phyloP scores from a whole-genome alignment of 1,140 invertebrate species.

The Alviniconcha marisindica region DNA sequence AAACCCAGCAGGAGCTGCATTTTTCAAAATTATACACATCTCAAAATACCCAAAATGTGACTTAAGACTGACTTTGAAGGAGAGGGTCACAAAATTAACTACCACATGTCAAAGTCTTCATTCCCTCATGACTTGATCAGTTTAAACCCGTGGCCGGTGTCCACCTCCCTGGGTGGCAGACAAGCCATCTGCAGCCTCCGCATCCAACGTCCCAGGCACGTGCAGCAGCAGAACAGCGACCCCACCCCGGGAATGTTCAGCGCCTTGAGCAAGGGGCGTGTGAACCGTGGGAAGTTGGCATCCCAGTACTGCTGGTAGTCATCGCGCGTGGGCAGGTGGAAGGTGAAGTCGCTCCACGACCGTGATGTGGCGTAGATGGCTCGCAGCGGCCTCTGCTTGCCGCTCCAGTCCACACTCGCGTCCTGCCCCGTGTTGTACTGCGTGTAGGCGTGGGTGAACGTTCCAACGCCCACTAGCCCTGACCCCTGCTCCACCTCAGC shows the following conservation, averaged over 20 bases:
- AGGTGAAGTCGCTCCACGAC: slow-evolving; percentile 71
- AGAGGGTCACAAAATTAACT: background rate
- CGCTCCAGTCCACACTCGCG: slow-evolving; percentile 54
- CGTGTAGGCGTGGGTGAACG: slow-evolving; percentile 71
- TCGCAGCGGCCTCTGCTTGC: slow-evolving; percentile 52
- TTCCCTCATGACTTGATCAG: slow-evolving; percentile 56
- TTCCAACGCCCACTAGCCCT: slow-evolving; percentile 56
- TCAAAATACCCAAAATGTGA: background rate
- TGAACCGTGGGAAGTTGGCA: slow-evolving; percentile 65
- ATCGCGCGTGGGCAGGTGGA: slow-evolving; percentile 68
- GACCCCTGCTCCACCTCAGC: slow-evolving; percentile 48
- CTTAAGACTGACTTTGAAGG: background rate
- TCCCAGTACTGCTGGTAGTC: slow-evolving; percentile 71
- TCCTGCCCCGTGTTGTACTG: slow-evolving; percentile 66
- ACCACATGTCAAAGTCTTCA: no score
- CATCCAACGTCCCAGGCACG: slow-evolving; percentile 64
- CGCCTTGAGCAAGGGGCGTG: slow-evolving; percentile 65
- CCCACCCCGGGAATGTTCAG: slow-evolving; percentile 63
- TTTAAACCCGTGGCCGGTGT: slow-evolving; percentile 75
- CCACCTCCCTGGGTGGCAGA: slow-evolving; percentile 70
- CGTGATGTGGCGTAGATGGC: slow-evolving; percentile 66
- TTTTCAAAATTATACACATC: no score
- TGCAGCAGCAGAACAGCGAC: slow-evolving; percentile 64
- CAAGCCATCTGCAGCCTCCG: slow-evolving; percentile 71
- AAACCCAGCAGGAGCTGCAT: no score